These are phyloP conservation scores for Antheraea assamensis DNA, from an alignment of 2,888 invertebrate genomes.

Conservation along the genomic window DNA sequence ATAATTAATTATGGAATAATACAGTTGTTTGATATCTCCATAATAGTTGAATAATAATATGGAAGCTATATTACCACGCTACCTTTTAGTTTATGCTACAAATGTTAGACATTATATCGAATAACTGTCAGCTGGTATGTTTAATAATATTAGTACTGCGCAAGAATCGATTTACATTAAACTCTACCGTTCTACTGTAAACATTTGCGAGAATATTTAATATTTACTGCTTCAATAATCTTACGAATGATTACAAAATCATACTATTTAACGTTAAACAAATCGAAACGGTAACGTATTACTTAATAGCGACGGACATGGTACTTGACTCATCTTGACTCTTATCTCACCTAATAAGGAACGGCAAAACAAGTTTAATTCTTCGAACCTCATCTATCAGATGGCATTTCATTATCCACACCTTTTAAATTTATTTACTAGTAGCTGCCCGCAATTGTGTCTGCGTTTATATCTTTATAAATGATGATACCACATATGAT, in stretches of 20 bases:
- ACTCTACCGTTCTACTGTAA: conserved; percentile 49
- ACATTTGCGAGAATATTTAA: conserved; percentile 30
- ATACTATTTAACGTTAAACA: conserved; percentile 10
- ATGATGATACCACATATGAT: no score
- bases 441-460: no score
- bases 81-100: conserved; percentile 49
- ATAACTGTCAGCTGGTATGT: conserved; percentile 62
- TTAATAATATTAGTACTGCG: conserved; percentile 63
- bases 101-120: conserved; percentile 68
- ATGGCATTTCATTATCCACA: no score
- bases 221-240: conserved; percentile 18
- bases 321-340: no score
- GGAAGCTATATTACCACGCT: conserved; percentile 35
- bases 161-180: conserved; percentile 60
- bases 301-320: background rate
- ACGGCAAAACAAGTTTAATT: no score
- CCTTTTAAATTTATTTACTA: no score
- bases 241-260: conserved; percentile 18
- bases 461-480: no score
- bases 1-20: background rate
- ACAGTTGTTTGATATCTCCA: conserved; percentile 20
- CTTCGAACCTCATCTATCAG: no score
- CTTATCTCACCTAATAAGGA: no score
- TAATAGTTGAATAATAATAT: conserved; percentile 19
- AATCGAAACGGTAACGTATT: background rate